phyloP scores from a whole-genome alignment of 2,113 vertebrate species.

The Shinisaurus crocodilurus region DNA sequence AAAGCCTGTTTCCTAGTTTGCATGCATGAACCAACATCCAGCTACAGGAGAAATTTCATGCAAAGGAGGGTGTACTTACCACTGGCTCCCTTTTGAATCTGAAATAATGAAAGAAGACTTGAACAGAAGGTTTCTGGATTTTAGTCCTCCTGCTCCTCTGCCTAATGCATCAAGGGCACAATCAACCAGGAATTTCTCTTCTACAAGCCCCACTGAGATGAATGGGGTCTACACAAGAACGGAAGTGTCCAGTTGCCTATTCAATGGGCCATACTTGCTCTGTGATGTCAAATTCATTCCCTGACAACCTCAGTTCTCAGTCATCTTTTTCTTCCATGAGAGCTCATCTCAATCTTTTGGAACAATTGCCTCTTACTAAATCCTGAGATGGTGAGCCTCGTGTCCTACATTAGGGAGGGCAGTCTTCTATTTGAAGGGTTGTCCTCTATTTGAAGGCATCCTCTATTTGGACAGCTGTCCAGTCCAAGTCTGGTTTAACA shows the following conservation, averaged over 20 bases:
- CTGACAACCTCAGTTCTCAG: background rate
- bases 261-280: background rate
- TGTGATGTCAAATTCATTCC: background rate
- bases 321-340: background rate
- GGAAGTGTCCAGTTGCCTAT: background rate
- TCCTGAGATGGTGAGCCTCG: background rate
- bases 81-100: constrained; percentile 51
- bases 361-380: background rate
- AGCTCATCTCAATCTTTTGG: background rate
- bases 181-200: background rate
- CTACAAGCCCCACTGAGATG: background rate
- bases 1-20: constrained; percentile 44
- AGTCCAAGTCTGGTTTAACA: no score
- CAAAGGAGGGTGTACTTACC: constrained; percentile 32
- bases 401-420: background rate
- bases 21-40: constrained; percentile 37
- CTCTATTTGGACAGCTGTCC: background rate
- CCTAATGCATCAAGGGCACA: constrained; percentile 31
- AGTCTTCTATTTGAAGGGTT: background rate
- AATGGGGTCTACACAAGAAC: background rate
- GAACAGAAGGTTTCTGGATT: constrained; percentile 35
- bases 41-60: constrained; percentile 43
- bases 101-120: constrained; percentile 39
- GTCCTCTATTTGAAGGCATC: background rate
- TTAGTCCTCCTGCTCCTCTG: background rate